phyloP scores from a whole-genome alignment of 2,113 vertebrate genomes.

The Platycercus adscitus region DNA sequence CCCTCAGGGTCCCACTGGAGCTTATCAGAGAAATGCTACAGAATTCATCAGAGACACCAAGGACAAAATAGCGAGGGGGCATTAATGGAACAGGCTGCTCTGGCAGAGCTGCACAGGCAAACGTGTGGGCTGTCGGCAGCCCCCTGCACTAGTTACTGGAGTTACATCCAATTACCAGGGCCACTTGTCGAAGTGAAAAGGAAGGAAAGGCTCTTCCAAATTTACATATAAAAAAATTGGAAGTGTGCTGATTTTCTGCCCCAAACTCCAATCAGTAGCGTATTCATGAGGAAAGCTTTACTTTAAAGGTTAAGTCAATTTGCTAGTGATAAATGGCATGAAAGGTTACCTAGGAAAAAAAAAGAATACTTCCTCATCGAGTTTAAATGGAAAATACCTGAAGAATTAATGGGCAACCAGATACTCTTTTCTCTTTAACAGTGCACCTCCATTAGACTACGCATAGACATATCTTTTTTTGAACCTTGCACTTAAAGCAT shows the following conservation, averaged over 20 bases:
- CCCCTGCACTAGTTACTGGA: background rate
- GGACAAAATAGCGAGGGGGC: background rate
- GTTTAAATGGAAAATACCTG: constrained; percentile 10
- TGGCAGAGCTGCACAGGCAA: background rate
- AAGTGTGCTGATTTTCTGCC: background rate
- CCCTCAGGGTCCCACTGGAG: background rate
- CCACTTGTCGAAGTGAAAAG: background rate
- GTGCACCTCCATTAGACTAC: background rate
- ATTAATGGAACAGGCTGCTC: background rate
- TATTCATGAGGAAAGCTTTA: background rate
- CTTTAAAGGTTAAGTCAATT: background rate
- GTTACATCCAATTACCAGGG: background rate
- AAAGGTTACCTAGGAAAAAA: background rate
- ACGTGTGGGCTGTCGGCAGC: background rate
- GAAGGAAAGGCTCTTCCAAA: background rate
- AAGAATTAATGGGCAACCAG: background rate
- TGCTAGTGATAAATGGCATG: background rate
- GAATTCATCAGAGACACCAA: background rate
- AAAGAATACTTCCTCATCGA: background rate
- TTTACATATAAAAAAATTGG: background rate
- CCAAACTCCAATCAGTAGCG: background rate
- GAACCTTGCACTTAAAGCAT: background rate
- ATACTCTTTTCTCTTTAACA: background rate
- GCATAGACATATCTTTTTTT: background rate
- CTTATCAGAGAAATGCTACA: background rate